Conservation (phyloP, 2,113 vertebrate species). For the Ivindomyrus marchei region DNA sequence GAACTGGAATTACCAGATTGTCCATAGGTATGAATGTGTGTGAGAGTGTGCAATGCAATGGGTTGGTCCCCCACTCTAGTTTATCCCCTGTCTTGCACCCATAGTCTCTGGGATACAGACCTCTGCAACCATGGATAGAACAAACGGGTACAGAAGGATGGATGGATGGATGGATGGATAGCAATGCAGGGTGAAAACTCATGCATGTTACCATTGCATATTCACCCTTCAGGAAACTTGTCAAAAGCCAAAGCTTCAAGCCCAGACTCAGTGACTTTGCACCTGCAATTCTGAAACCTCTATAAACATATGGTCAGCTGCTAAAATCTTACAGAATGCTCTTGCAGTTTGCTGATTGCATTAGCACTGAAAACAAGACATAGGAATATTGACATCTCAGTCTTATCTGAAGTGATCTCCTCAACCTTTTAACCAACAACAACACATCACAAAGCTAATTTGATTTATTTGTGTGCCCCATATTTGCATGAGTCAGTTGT, state of each 20-base stretch:
- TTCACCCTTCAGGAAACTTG: background rate
- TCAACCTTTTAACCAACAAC: background rate
- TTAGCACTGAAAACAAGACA: background rate
- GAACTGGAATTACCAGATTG: background rate
- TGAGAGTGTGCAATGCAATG: background rate
- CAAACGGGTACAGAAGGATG: background rate
- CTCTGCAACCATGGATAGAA: background rate
- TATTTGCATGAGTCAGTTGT: constrained; percentile 34
- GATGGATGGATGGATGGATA: background rate
- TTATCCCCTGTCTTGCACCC: background rate
- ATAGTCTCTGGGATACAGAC: background rate
- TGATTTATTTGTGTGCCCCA: constrained; percentile 29
- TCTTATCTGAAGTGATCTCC: background rate
- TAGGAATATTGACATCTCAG: background rate
- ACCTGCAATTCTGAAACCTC: background rate
- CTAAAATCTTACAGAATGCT: background rate
- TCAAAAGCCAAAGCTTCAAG: background rate
- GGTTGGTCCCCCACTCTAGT: background rate
- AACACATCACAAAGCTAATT: constrained; percentile 21
- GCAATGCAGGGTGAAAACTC: background rate
- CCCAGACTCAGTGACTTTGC: background rate
- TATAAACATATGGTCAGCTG: background rate
- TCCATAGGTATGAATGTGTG: background rate
- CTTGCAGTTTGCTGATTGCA: background rate
- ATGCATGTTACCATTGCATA: background rate